phyloP scores from a whole-genome alignment of 23 tunicate species.

The Trididemnum clinides region DNA sequence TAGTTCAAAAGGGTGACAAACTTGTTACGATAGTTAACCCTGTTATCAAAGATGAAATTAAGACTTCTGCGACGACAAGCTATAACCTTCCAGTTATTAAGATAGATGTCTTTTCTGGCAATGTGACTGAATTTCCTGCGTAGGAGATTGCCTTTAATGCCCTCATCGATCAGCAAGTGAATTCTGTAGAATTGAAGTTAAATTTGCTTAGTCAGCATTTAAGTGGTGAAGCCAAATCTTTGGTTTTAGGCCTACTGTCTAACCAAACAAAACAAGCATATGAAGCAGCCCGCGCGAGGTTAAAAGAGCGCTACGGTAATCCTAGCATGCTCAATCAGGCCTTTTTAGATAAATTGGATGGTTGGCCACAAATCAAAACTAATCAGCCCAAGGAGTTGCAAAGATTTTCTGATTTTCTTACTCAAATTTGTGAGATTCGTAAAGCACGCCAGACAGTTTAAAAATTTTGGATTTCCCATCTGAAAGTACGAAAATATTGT shows the following conservation, averaged over 20 bases:
- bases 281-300: not conserved
- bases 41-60: not conserved
- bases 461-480: not conserved
- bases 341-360: not conserved
- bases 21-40: not conserved
- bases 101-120: not conserved
- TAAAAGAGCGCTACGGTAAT: not conserved
- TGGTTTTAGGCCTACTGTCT: not conserved
- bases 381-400: not conserved
- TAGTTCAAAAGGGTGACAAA: not conserved
- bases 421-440: not conserved
- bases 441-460: not conserved
- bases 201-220: not conserved
- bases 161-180: not conserved
- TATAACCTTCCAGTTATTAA: not conserved
- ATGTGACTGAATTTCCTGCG: not conserved
- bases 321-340: not conserved
- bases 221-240: not conserved
- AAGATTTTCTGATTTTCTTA: not conserved
- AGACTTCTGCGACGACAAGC: not conserved
- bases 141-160: not conserved
- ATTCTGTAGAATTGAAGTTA: not conserved
- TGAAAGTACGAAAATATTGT: not conserved
- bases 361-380: not conserved
- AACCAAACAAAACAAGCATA: not conserved